Conservation (phyloP, 2,113 vertebrate species). For the Barbus barbus region DNA sequence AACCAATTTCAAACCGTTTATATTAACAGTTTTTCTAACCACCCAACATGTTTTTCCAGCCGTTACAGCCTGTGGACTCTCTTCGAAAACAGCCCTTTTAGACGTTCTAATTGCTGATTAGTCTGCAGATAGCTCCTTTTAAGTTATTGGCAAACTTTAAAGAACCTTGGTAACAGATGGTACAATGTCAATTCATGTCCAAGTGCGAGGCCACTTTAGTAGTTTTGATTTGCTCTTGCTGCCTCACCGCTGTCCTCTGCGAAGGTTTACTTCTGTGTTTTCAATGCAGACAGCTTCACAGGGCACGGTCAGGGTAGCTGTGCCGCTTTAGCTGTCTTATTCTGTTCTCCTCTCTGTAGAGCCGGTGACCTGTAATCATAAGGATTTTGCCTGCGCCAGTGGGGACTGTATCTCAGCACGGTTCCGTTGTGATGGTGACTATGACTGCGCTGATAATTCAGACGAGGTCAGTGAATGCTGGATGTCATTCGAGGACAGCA, state of each 20-base stretch:
- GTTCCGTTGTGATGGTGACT: slow-evolving; percentile 97
- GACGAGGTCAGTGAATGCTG: slow-evolving; percentile 83
- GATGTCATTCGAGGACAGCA: not conserved
- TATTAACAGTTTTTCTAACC: not conserved
- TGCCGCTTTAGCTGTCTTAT: slow-evolving; percentile 20
- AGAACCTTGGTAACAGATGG: slow-evolving; percentile 46
- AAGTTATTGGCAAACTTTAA: slow-evolving; percentile 29
- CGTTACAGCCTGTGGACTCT: slow-evolving; percentile 18
- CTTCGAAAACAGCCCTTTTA: slow-evolving; percentile 30
- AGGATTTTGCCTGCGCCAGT: slow-evolving; percentile 91
- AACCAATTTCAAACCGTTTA: not conserved
- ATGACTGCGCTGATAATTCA: slow-evolving; percentile 93
- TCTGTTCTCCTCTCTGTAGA: slow-evolving; percentile 71
- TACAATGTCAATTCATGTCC: slow-evolving; percentile 34
- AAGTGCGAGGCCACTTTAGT: slow-evolving; percentile 15
- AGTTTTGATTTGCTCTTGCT: not conserved
- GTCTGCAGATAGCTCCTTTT: slow-evolving; percentile 38
- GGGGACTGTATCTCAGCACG: slow-evolving; percentile 94
- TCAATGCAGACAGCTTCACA: not conserved
- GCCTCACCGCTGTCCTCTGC: not conserved
- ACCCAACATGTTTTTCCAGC: slow-evolving; percentile 15
- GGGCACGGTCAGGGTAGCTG: not conserved
- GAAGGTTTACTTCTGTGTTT: not conserved
- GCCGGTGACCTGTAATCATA: slow-evolving; percentile 91
- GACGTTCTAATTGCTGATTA: slow-evolving; percentile 38